Base-by-base conservation (phyloP, 2,113 vertebrate species). In the Emberiza fucata region DNA sequence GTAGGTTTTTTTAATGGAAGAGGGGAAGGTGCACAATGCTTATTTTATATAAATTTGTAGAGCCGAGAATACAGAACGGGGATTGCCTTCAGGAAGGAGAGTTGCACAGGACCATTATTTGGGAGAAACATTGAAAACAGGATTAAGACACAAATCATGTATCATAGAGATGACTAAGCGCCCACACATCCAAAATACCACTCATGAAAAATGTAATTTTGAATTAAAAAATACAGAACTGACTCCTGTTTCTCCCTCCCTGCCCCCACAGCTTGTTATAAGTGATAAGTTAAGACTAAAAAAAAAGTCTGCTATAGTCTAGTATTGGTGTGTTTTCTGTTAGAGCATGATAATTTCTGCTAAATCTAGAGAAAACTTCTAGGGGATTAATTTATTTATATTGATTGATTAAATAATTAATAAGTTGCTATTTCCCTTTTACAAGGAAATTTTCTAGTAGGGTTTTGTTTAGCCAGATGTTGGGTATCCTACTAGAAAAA, bases 241-340 rank as follows among this genome's bases (percentile, higher is more conserved):
- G 21, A 60, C 25, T 44, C 9, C 28, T 66, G 19, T 33, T 77
- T 77, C 3, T 56, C 18, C 4, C 21, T 61, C 9, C 54, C 20
- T 0, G 0, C 19, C 12, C 5, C 9, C 39, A 37, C 0, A 2
- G 18, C 22, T 69, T 81, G 31, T 47, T 82, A 25, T 33, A 61
- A n/a, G 18, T 70, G 44, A 37, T 56, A 72, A 50, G 7, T 77
- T 83, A 83, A 64, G 9, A 39, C 33, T 51, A 33, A 59, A 37
- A 40, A 33, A n/a, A 25, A 29, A 13, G 5, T 35, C 16, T 44
- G 9, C 20, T 72, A 0, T 7, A 59, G 22, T 59, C n/a, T 24
- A 16, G 17, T 69, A 27, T 53, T 61, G 23, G 33, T 87, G 7
- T 71, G 22, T 92, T 42, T 88, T 91, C 31, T 56, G 14, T 79